These are phyloP conservation scores for Dicerorhinus sumatrensis DNA, from an alignment of 2,113 vertebrate genomes.

Conservation along the genomic window DNA sequence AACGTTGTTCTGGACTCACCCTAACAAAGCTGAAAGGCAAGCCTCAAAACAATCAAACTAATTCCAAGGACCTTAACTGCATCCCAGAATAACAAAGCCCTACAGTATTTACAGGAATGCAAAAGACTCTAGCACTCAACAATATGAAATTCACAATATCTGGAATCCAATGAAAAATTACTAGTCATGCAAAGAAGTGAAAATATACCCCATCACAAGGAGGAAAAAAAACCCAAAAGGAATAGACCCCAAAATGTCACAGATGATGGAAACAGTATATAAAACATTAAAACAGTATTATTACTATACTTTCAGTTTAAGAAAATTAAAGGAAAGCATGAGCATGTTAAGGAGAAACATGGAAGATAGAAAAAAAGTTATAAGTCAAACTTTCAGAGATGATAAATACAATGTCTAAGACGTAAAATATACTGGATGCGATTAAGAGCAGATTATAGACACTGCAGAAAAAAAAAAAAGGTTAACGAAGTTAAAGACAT, in stretches of 20 bases:
- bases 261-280: not conserved
- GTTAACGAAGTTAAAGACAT: not conserved
- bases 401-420: not conserved
- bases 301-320: not conserved
- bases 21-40: slow-evolving; percentile 3
- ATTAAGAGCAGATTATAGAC: not conserved
- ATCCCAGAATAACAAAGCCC: slow-evolving; percentile 14
- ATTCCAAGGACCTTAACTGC: not conserved
- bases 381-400: not conserved
- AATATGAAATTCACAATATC: slow-evolving; percentile 2
- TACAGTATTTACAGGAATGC: not conserved
- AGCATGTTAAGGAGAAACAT: not conserved
- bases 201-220: not conserved
- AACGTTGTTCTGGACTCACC: slow-evolving; percentile 10
- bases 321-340: not conserved
- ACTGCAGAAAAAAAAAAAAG: not conserved
- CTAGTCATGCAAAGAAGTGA: not conserved
- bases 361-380: not conserved
- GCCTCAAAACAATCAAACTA: not conserved
- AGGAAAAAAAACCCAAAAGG: not conserved
- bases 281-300: not conserved
- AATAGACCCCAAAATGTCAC: not conserved
- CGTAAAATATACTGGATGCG: not conserved
- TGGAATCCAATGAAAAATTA: not conserved
- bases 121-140: not conserved